Evolutionary conservation across 1,140 invertebrate species (phyloP).

Genomic region (Sycophaga agraensis): DNA sequence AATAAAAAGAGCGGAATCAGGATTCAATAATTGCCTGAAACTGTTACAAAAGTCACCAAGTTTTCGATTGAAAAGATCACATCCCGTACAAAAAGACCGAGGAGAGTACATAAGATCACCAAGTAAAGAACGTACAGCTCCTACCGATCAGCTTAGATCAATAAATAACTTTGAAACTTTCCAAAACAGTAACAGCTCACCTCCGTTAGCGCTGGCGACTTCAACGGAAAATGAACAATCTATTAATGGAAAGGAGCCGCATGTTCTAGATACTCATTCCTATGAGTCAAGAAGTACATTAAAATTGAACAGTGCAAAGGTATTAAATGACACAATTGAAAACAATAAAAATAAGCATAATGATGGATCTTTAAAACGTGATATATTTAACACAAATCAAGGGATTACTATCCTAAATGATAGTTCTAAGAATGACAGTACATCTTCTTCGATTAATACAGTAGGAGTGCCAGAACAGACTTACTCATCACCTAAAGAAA

Average conservation of each 20-base stretch:
- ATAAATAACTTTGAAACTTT: background rate
- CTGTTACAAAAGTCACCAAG: conserved; percentile 35
- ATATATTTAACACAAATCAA: background rate
- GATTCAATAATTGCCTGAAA: conserved; percentile 35
- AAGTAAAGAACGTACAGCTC: background rate
- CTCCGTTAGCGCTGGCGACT: background rate
- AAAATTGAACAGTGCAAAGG: background rate
- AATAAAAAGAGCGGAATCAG: conserved; percentile 33
- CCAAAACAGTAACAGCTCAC: background rate
- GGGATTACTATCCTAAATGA: background rate
- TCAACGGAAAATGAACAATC: background rate
- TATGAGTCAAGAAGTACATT: conserved; percentile 12
- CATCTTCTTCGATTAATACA: background rate
- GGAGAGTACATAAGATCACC: background rate
- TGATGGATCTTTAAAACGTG: background rate
- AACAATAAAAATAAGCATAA: background rate
- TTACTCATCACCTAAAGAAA: background rate
- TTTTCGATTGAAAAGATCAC: conserved; percentile 22
- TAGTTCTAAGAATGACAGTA: background rate
- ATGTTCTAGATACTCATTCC: background rate
- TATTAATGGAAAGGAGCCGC: no score
- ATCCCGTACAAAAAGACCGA: conserved; percentile 1
- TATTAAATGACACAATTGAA: background rate
- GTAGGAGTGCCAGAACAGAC: background rate
- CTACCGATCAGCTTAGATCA: background rate